Percentiles rank a stretch among this genome's conserved stretches.
Evolutionary conservation across 2,888 invertebrate species (phyloP).

Genomic region (Ophion obscuratus): DNA sequence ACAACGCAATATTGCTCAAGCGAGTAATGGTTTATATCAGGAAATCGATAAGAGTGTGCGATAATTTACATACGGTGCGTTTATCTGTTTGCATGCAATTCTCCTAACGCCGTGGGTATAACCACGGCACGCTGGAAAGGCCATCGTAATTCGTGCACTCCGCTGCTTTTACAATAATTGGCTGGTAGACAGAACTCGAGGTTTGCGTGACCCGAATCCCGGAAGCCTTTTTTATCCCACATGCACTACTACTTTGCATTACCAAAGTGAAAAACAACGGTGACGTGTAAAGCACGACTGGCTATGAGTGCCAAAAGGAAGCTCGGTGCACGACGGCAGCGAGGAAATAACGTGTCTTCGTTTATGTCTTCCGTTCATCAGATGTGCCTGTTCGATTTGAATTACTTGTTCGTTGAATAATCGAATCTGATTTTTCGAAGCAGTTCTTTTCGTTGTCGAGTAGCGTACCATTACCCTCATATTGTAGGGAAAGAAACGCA

Average conservation of each 20-base stretch:
- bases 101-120: neutral
- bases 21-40: neutral
- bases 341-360: too few species aligned
- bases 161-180: slow-evolving; percentile 65
- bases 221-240: slow-evolving; percentile 11
- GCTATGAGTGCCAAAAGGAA: too few species aligned
- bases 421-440: too few species aligned
- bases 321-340: too few species aligned
- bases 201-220: slow-evolving; percentile 19
- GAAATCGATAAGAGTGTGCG: neutral
- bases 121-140: slow-evolving; percentile 43
- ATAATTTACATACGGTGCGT: neutral
- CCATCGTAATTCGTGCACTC: slow-evolving; percentile 53
- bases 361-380: too few species aligned
- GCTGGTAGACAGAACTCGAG: slow-evolving; percentile 37
- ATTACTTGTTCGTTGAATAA: too few species aligned
- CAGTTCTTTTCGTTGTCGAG: too few species aligned
- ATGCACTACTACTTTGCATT: neutral
- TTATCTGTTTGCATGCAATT: neutral
- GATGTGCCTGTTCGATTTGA: too few species aligned
- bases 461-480: too few species aligned
- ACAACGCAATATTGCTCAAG: neutral
- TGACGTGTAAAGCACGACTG: neutral
- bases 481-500: too few species aligned
- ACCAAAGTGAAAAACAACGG: neutral